Percentiles rank a stretch among this genome's conserved stretches.
These are phyloP conservation scores for Myotis lucifugus DNA, from an alignment of 2,113 vertebrate genomes.

Conservation along the genomic window DNA sequence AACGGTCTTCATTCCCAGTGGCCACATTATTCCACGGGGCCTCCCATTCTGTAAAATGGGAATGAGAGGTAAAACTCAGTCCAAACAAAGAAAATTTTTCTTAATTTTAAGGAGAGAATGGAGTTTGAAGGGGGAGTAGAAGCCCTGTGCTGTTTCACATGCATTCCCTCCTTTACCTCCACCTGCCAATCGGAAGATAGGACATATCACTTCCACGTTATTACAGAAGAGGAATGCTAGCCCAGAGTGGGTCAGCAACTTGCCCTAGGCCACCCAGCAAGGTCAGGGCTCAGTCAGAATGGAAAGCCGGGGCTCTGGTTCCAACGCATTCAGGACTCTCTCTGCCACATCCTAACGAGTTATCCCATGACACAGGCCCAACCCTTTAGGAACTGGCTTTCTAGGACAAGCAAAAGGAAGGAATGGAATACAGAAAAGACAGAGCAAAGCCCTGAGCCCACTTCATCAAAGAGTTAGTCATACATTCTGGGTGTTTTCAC, in stretches of 20 bases:
- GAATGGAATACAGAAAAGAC: not conserved
- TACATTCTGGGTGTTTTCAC: not conserved
- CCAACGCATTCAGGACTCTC: not conserved
- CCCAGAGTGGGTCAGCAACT: not conserved
- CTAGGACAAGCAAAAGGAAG: not conserved
- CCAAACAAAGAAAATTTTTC: not conserved
- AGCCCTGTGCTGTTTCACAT: not conserved
- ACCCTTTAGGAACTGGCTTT: not conserved
- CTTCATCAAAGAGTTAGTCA: not conserved
- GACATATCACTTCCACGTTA: not conserved
- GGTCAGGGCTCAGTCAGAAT: not conserved
- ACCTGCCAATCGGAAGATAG: not conserved
- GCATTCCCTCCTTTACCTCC: not conserved
- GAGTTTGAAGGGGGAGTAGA: fast-evolving
- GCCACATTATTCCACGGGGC: not conserved
- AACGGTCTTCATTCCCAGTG: not conserved
- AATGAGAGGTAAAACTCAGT: not conserved
- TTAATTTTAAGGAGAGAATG: not conserved
- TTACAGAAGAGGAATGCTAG: not conserved
- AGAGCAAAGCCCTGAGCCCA: not conserved
- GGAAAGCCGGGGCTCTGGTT: not conserved
- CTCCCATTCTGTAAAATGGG: not conserved
- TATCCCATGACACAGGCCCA: not conserved
- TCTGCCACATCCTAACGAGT: not conserved
- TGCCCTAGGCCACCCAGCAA: not conserved